These are phyloP conservation scores for Daubentonia madagascariensis DNA, from an alignment of 2,113 vertebrate genomes.

Conservation along the genomic window DNA sequence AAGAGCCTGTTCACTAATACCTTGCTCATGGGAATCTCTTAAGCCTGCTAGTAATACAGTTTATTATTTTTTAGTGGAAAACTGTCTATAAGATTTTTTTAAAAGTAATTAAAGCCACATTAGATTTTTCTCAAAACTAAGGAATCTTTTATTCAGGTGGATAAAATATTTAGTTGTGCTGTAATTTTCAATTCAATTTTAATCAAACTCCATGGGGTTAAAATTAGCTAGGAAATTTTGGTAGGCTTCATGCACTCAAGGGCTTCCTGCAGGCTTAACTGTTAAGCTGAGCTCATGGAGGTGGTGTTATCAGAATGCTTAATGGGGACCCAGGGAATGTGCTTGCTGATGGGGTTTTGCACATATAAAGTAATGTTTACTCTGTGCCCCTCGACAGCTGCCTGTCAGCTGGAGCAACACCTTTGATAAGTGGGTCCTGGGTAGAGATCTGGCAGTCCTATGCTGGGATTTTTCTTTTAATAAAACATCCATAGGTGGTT, in stretches of 20 bases:
- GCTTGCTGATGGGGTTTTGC: slow-evolving; percentile 70
- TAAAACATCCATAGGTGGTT: slow-evolving; percentile 53
- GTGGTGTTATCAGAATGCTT: slow-evolving; percentile 81
- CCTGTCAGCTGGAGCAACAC: slow-evolving; percentile 72
- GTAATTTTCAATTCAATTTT: background rate
- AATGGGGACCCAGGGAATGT: slow-evolving; percentile 61
- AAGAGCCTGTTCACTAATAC: background rate
- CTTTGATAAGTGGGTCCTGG: slow-evolving; percentile 77
- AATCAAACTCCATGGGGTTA: slow-evolving; percentile 32
- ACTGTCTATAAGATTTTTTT: background rate
- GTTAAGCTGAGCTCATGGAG: slow-evolving; percentile 72
- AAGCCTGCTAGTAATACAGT: background rate
- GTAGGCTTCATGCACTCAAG: slow-evolving; percentile 47
- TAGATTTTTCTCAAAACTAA: background rate
- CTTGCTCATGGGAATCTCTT: background rate
- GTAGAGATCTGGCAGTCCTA: slow-evolving; percentile 72
- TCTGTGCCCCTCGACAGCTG: slow-evolving; percentile 73
- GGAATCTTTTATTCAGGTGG: background rate
- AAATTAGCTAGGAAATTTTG: slow-evolving; percentile 67
- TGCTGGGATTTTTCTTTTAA: slow-evolving; percentile 63
- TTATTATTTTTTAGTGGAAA: background rate
- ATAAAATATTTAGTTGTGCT: background rate
- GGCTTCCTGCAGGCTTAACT: slow-evolving; percentile 69
- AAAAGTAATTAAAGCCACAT: background rate
- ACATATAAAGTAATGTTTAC: slow-evolving; percentile 79